These are phyloP conservation scores for Papilio gigon DNA, from an alignment of 2,888 invertebrate species.

Conservation along the genomic window DNA sequence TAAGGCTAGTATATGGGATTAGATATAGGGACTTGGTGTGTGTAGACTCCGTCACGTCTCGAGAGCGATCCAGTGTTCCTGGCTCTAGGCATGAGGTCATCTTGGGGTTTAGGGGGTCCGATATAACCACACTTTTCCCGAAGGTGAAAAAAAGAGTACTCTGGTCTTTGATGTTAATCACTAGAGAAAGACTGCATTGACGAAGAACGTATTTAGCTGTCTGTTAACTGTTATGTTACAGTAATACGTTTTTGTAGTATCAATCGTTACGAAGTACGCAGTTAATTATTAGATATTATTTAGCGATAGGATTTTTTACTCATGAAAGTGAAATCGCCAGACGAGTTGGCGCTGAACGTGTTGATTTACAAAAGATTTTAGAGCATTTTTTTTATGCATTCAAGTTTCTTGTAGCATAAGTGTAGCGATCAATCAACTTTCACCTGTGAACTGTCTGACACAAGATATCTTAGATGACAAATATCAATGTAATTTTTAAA, in stretches of 20 bases:
- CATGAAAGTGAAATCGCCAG: too few species aligned
- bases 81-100: too few species aligned
- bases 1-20: too few species aligned
- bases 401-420: background rate
- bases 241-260: background rate
- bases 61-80: too few species aligned
- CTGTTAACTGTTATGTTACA: background rate
- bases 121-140: too few species aligned
- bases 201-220: too few species aligned
- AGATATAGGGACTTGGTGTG: too few species aligned
- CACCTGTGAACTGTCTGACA: background rate
- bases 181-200: too few species aligned
- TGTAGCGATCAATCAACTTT: constrained; percentile 14
- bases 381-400: background rate
- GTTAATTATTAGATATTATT: background rate
- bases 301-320: background rate
- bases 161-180: too few species aligned
- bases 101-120: too few species aligned
- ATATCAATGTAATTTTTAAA: background rate
- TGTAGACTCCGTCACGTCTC: too few species aligned
- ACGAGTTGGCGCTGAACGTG: background rate
- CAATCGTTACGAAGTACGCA: background rate
- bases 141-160: too few species aligned
- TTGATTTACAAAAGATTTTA: background rate
- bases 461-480: background rate